Evolutionary conservation across 2,113 vertebrate genomes (phyloP), one percentile per base, ranked within the genome.

Genomic region (Odobenus rosmarus): DNA sequence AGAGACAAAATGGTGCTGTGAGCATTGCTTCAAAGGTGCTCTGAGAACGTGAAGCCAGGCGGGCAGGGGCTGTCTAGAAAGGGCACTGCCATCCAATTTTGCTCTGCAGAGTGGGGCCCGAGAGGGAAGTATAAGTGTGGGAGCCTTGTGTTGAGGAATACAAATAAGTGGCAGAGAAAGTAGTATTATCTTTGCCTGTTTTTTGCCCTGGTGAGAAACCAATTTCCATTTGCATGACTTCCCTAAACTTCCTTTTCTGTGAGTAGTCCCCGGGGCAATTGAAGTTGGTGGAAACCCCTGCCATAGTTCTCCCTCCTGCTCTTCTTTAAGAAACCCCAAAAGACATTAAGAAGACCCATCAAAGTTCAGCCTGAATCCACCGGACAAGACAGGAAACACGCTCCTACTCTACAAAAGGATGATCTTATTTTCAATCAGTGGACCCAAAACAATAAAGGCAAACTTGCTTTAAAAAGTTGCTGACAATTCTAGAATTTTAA

Each of bases 371-470:
- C 51, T 87, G 91, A 90, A 23, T 19, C 53, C 19, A 51, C 3
- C 42, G 55, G 53, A 59, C 33, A 18, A 76, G 57, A 85, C 79
- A n/a, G 39, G 64, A 62, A 18, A 57, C 46, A 16, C 13, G 51
- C 11, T 18, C 36, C 57, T 81, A 0, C 21, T 33, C 42, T 26
- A 33, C 6, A 18, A 23, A 51, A 21, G 55, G 51, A 3, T 51
- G 26, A 62, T 0, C 0, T 11, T 28, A 69, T 42, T 88, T 42
- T 93, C 86, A 85, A 33, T 51, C 76, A 61, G 18, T 0, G 6
- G 67, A 92, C 83, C 89, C 76, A 18, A 93, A 94, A 94, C 53
- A 12, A 89, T 19, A 28, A 72, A 81, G 80, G 71, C 85, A 15
- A 69, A 31, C 42, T 49, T 64, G 69, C 79, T 31, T 77, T 72